These are phyloP conservation scores for Chironomus striatipennis DNA, from an alignment of 1,140 invertebrate genomes.

Conservation along the genomic window DNA sequence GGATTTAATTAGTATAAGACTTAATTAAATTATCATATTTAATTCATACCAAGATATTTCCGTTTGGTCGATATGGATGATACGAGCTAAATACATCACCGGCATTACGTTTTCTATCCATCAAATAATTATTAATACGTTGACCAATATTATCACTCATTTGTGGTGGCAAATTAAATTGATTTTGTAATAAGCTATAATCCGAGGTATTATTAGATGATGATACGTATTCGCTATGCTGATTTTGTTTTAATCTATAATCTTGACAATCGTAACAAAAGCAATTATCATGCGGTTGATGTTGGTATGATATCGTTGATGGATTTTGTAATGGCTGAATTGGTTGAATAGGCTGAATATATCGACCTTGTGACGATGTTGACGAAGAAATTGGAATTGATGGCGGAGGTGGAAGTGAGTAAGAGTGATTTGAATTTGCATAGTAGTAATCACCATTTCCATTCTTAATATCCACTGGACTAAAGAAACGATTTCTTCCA, in stretches of 20 bases:
- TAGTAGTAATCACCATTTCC: conserved; percentile 19
- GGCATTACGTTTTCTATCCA: background rate
- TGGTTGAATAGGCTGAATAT: background rate
- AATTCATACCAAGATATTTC: background rate
- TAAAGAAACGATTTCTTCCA: conserved; percentile 17
- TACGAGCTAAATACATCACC: background rate
- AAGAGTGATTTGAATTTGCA: conserved; percentile 4
- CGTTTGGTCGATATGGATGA: background rate
- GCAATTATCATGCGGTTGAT: conserved; percentile 33
- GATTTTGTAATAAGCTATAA: conserved; percentile 16
- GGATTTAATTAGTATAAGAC: background rate
- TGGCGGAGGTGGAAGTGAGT: conserved; percentile 25
- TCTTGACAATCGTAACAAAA: conserved; percentile 39
- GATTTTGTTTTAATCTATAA: conserved; percentile 28
- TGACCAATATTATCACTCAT: conserved; percentile 18
- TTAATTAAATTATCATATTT: background rate
- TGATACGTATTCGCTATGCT: background rate
- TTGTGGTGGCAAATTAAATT: conserved; percentile 23
- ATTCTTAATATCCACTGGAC: conserved; percentile 18
- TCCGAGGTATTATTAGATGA: conserved; percentile 19
- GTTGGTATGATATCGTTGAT: conserved; percentile 11
- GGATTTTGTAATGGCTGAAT: conserved; percentile 1
- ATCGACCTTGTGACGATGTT: conserved; percentile 28
- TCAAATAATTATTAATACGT: conserved; percentile 17
- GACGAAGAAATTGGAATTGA: conserved; percentile 24